Percentiles rank a stretch among this genome's conserved stretches.
Evolutionary conservation across 2,797 vertebrate species (phyloP).

Genomic region (Potorous gilbertii): DNA sequence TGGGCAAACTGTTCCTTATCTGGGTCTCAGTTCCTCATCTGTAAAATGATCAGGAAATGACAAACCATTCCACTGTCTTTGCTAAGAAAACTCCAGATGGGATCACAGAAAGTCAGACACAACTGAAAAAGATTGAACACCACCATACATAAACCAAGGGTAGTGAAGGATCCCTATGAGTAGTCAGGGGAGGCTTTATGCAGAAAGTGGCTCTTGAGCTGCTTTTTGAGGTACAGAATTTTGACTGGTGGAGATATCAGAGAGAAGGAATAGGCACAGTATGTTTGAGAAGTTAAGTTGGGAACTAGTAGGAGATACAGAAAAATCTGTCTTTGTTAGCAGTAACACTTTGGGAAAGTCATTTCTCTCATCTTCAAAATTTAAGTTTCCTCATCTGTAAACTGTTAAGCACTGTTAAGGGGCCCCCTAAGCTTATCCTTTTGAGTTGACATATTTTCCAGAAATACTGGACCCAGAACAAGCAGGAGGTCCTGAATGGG

Average conservation of each 20-base stretch:
- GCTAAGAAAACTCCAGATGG: not conserved
- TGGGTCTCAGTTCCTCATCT: not conserved
- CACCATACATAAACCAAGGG: not conserved
- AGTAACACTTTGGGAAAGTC: not conserved
- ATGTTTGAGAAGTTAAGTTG: not conserved
- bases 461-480: not conserved
- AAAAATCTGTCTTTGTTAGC: not conserved
- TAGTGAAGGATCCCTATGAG: not conserved
- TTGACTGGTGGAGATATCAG: not conserved
- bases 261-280: not conserved
- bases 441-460: not conserved
- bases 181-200: not conserved
- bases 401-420: not conserved
- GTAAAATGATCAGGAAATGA: not conserved
- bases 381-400: not conserved
- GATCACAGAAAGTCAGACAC: not conserved
- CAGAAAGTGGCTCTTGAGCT: not conserved
- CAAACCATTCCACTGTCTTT: not conserved
- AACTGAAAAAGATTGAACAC: not conserved
- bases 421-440: not conserved
- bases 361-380: not conserved
- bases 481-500: not conserved
- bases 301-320: not conserved
- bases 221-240: not conserved
- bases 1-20: not conserved